These are phyloP conservation scores for Philopotamus ludificatus DNA, from an alignment of 1,140 invertebrate species.

Conservation along the genomic window DNA sequence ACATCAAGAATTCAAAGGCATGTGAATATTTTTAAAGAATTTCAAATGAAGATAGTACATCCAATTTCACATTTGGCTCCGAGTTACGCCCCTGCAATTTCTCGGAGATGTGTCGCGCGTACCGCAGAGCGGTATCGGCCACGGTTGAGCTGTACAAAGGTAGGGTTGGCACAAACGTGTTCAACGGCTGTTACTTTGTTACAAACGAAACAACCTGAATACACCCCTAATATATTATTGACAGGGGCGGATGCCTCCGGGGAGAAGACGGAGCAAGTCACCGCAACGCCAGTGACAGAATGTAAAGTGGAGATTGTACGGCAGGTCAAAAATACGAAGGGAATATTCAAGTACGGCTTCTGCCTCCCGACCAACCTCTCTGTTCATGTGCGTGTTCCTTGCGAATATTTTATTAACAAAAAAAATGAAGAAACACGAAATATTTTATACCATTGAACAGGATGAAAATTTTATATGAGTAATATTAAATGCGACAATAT, in stretches of 20 bases:
- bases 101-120: no score
- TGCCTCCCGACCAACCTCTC: background rate
- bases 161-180: background rate
- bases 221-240: constrained; percentile 39
- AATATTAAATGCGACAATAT: no score
- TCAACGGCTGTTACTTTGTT: background rate
- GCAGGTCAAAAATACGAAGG: constrained; percentile 20
- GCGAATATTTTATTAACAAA: constrained; percentile 14
- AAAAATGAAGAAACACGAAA: no score
- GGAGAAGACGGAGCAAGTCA: constrained; percentile 6
- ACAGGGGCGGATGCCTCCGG: constrained; percentile 23
- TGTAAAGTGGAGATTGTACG: constrained; percentile 20
- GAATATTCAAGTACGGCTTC: constrained; percentile 3
- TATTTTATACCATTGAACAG: no score
- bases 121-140: no score
- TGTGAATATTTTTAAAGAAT: no score
- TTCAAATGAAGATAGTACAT: no score
- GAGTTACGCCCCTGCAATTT: no score
- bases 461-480: no score
- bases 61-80: no score
- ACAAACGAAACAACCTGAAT: constrained; percentile 28
- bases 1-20: no score
- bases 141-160: background rate
- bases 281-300: constrained; percentile 8
- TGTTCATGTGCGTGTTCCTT: background rate